A percentile compares a stretch with the other conserved stretches of the same genome.
Evolutionary conservation across 2,797 vertebrate species (phyloP).

Genomic region (Rhinophrynus dorsalis): DNA sequence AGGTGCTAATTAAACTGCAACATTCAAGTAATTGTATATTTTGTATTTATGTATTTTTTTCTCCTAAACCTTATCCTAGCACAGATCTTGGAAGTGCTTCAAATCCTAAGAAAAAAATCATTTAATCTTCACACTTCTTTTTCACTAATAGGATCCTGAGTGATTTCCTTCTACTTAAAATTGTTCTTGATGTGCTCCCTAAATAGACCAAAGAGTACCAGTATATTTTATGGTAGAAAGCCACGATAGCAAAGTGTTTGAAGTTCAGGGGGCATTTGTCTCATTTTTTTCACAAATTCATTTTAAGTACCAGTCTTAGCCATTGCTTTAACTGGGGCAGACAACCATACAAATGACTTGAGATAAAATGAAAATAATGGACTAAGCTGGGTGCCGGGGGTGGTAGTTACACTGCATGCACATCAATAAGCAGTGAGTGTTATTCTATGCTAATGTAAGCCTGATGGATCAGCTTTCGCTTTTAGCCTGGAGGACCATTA

Average conservation of each 20-base stretch:
- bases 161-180: slow-evolving; percentile 60
- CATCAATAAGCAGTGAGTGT: slow-evolving; percentile 88
- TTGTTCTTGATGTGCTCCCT: slow-evolving; percentile 61
- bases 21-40: neutral
- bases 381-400: slow-evolving; percentile 74
- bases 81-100: slow-evolving; percentile 57
- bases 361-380: slow-evolving; percentile 84
- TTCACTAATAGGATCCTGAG: slow-evolving; percentile 62
- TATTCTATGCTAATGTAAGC: slow-evolving; percentile 89
- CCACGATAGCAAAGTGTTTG: slow-evolving; percentile 73
- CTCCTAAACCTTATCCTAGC: slow-evolving; percentile 52
- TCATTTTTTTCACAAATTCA: slow-evolving; percentile 73
- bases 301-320: slow-evolving; percentile 74
- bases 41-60: no score
- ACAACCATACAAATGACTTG: slow-evolving; percentile 80
- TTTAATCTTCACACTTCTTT: slow-evolving; percentile 64
- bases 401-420: slow-evolving; percentile 80
- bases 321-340: slow-evolving; percentile 76
- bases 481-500: slow-evolving; percentile 93
- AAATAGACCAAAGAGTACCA: slow-evolving; percentile 64
- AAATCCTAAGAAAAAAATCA: slow-evolving; percentile 60
- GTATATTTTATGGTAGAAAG: slow-evolving; percentile 70
- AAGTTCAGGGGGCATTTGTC: slow-evolving; percentile 85
- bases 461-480: slow-evolving; percentile 89
- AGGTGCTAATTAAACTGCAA: neutral